Base-by-base conservation (phyloP, 2,797 vertebrate species). In the Antennarius maculatus region DNA sequence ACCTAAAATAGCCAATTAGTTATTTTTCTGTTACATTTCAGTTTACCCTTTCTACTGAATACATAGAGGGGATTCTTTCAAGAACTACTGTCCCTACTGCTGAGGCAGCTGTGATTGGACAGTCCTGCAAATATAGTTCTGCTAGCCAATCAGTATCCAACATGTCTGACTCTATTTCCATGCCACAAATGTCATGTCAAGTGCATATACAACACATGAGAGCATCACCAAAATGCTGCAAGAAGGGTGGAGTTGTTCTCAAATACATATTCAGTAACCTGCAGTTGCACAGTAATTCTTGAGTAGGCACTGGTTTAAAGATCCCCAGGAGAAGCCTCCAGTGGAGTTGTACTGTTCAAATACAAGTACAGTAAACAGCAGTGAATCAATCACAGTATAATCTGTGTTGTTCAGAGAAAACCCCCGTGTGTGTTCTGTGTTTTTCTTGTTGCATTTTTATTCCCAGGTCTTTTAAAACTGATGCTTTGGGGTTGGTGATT, bases 381-480 rank as follows among this genome's bases (percentile, higher is more conserved):
- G 57, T 80, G 58, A 65, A 76, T 80, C 61, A 78, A 55, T 86
- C 85, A 89, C 84, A 86, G 81, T 85, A 76, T 86, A 27, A 62
- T 60, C 61, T 74, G 77, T 83, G 86, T 23, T 23, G 88, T 89
- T 79, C 51, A 81, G 70, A 86, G 61, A 72, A 63, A 50, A 65
- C 31, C 23, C 48, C 61, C 29, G 27, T 64, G 61, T 75, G 14
- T 50, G 17, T 49, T 16, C 7, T 16, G 42, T 23, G 23, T 23
- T 23, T 23, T 23, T 23, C 23, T 34, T 34, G 31, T 34, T 34
- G 31, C 1, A 3, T 12, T 41, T 12, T 41, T 11, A 41, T 10
- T 41, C 39, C 39, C 7, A 41, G 39, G 39, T 12, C 11, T 6
- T 41, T 11, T 10, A 5, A 41, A 10, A 41, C 31, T 34, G 31